Evolutionary conservation across 2,113 vertebrate species (phyloP).

Genomic region (Puma concolor): DNA sequence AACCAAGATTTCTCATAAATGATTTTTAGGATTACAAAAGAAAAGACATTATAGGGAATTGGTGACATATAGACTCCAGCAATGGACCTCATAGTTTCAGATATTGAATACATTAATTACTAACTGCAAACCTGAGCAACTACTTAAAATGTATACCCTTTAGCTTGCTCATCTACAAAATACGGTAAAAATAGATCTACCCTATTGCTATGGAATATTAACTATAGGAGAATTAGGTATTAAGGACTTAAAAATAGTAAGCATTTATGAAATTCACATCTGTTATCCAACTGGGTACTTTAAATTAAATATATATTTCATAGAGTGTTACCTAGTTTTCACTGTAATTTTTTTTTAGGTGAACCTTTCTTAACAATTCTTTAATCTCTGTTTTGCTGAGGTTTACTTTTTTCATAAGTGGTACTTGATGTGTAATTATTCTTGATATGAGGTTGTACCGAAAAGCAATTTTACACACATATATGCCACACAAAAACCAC

Average conservation of each 20-base stretch:
- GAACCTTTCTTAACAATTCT: not conserved
- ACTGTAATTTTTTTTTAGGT: not conserved
- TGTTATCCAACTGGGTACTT: not conserved
- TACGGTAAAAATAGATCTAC: not conserved
- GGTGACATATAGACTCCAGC: not conserved
- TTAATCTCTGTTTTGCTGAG: not conserved
- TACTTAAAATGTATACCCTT: not conserved
- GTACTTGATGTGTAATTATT: not conserved
- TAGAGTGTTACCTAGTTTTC: not conserved
- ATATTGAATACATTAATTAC: not conserved
- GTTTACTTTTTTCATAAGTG: not conserved
- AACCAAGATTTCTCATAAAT: not conserved
- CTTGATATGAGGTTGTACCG: not conserved
- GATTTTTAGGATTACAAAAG: not conserved
- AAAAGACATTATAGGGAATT: not conserved
- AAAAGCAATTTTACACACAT: not conserved
- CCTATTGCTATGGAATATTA: not conserved
- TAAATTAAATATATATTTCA: not conserved
- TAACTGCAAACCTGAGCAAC: not conserved
- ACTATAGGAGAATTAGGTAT: not conserved
- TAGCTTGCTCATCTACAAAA: not conserved
- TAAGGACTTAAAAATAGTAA: not conserved
- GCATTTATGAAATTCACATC: not conserved
- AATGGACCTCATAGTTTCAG: not conserved
- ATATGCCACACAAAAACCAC: not conserved